These are phyloP conservation scores for Mungos mungo DNA, from an alignment of 2,113 vertebrate genomes.

Conservation along the genomic window DNA sequence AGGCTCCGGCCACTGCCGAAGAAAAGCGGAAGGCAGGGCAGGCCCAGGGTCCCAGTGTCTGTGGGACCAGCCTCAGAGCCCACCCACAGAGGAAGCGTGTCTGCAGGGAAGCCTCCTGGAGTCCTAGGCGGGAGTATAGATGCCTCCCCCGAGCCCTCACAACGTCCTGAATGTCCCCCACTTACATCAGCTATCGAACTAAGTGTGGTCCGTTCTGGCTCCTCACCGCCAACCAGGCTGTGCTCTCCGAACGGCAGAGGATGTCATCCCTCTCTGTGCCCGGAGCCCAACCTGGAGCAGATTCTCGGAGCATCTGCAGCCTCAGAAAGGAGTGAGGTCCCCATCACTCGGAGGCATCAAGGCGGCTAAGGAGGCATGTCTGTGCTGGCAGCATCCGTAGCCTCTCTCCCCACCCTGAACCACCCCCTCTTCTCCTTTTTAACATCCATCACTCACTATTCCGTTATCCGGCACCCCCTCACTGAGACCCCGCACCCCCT, in stretches of 20 bases:
- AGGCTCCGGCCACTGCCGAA: background rate
- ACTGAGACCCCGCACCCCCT: background rate
- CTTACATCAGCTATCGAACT: rapidly evolving
- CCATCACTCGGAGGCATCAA: background rate
- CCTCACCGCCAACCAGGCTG: background rate
- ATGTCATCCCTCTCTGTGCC: background rate
- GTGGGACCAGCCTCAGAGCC: background rate
- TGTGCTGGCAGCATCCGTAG: background rate
- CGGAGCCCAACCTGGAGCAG: background rate
- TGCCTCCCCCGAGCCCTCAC: rapidly evolving
- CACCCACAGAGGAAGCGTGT: background rate
- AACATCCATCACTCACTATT: background rate
- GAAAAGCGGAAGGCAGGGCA: no score
- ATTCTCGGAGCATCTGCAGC: background rate
- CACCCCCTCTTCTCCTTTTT: background rate
- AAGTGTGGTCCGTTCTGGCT: background rate
- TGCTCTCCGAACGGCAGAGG: background rate
- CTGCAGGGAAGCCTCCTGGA: no score
- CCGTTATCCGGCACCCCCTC: background rate
- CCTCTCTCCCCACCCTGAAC: background rate
- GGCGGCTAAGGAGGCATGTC: background rate
- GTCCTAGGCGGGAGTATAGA: background rate
- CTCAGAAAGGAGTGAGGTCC: background rate
- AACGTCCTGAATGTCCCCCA: background rate
- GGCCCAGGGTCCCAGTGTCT: background rate